These are phyloP conservation scores for Ailuropoda melanoleuca DNA, from an alignment of 2,113 vertebrate species.

Conservation along the genomic window DNA sequence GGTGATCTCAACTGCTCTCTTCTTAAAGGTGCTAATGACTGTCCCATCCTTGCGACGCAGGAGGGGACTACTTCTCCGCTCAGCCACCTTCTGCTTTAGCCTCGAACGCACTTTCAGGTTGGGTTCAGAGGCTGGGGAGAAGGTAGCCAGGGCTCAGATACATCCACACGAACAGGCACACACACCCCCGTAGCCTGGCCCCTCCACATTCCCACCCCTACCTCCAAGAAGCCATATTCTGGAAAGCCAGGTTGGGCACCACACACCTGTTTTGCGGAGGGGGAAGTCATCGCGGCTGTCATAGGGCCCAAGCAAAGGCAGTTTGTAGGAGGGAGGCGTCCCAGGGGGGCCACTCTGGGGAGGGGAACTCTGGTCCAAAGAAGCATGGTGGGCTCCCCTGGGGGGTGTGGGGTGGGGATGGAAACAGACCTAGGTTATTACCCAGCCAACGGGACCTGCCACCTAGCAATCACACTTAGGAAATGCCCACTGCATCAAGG, in stretches of 20 bases:
- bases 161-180: accelerated
- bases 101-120: slow-evolving; percentile 97
- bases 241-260: not conserved
- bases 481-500: not conserved
- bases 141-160: not conserved
- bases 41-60: slow-evolving; percentile 95
- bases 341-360: slow-evolving; percentile 91
- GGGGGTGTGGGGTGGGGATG: not conserved
- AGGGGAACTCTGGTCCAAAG: slow-evolving; percentile 95
- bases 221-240: not conserved
- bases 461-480: not conserved
- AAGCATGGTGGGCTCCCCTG: slow-evolving; percentile 94
- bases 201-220: not conserved
- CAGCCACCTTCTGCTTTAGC: slow-evolving; percentile 97
- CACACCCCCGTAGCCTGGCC: not conserved
- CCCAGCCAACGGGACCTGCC: not conserved
- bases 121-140: slow-evolving; percentile 92
- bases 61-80: slow-evolving; percentile 95
- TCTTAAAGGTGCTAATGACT: slow-evolving; percentile 95
- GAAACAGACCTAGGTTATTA: not conserved
- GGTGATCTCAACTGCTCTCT: slow-evolving; percentile 91
- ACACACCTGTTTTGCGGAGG: slow-evolving; percentile 94
- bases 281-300: slow-evolving; percentile 96
- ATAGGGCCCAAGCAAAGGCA: slow-evolving; percentile 92
- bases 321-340: slow-evolving; percentile 90